phyloP scores from a whole-genome alignment of 1,140 invertebrate species.

The Apis mellifera region DNA sequence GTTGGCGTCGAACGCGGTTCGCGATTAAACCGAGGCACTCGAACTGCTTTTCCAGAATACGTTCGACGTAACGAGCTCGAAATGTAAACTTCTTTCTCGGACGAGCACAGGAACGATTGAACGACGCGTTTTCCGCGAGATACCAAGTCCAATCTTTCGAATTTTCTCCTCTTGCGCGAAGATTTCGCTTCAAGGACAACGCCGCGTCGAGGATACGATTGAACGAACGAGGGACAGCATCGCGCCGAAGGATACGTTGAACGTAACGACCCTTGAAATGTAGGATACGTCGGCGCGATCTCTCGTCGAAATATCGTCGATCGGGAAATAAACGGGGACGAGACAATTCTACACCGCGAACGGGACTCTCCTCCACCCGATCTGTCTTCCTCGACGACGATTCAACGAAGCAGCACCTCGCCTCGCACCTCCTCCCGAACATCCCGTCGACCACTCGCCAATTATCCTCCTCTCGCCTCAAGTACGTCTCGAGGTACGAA shows the following conservation, averaged over 20 bases:
- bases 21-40: slow-evolving; percentile 38
- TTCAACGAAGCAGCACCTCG: neutral
- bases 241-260: slow-evolving; percentile 31
- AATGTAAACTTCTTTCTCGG: slow-evolving; percentile 13
- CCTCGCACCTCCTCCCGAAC: neutral
- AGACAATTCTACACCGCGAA: slow-evolving; percentile 8
- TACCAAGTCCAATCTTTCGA: slow-evolving; percentile 53
- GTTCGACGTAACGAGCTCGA: slow-evolving; percentile 48
- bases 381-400: neutral
- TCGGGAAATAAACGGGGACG: neutral
- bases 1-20: slow-evolving; percentile 22
- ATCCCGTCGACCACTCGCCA: slow-evolving; percentile 37
- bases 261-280: slow-evolving; percentile 50
- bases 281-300: neutral
- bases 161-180: neutral
- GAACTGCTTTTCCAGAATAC: slow-evolving; percentile 38
- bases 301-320: neutral
- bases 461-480: slow-evolving; percentile 43
- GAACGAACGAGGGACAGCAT: slow-evolving; percentile 7
- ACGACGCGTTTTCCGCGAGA: neutral
- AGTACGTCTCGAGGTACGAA: slow-evolving; percentile 40
- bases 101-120: neutral
- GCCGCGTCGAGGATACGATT: slow-evolving; percentile 1
- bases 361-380: slow-evolving; percentile 48
- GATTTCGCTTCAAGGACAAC: too few relatives aligned